phyloP scores from a whole-genome alignment of 2,113 vertebrate species.

The Cavia porcellus region DNA sequence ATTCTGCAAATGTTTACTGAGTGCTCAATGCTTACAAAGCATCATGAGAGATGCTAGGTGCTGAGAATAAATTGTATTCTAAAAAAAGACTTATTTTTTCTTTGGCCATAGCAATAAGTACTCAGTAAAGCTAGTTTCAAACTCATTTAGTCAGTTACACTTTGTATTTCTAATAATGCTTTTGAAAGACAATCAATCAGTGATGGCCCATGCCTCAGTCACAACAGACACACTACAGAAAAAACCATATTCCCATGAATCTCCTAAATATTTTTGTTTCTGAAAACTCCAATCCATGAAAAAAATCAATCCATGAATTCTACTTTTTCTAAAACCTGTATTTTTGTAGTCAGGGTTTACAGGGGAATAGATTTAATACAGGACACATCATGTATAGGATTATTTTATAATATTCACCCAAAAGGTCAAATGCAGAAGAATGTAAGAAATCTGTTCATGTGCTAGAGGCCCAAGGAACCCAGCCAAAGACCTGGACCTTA shows the following conservation, averaged over 20 bases:
- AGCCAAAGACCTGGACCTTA: not conserved
- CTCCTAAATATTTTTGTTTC: not conserved
- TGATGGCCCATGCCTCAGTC: not conserved
- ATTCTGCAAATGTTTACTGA: not conserved
- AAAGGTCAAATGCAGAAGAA: not conserved
- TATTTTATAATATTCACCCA: not conserved
- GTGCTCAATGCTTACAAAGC: not conserved
- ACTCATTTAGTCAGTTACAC: conserved; percentile 16
- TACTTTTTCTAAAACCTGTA: not conserved
- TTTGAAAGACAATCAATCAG: conserved; percentile 34
- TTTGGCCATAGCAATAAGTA: conserved; percentile 43
- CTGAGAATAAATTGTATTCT: conserved; percentile 45
- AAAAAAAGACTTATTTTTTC: not conserved
- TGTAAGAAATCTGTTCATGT: not conserved
- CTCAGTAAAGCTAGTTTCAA: not conserved
- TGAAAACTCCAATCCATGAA: too few relatives aligned
- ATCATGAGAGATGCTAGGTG: not conserved
- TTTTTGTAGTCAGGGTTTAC: not conserved
- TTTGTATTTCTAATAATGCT: conserved; percentile 7
- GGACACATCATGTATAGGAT: not conserved
- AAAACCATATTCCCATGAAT: not conserved
- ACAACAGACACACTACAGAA: not conserved
- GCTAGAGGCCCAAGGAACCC: not conserved
- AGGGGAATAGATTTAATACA: not conserved
- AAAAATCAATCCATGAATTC: conserved; percentile 17